phyloP scores from a whole-genome alignment of 2,888 invertebrate species.

The Athalia rosae region DNA sequence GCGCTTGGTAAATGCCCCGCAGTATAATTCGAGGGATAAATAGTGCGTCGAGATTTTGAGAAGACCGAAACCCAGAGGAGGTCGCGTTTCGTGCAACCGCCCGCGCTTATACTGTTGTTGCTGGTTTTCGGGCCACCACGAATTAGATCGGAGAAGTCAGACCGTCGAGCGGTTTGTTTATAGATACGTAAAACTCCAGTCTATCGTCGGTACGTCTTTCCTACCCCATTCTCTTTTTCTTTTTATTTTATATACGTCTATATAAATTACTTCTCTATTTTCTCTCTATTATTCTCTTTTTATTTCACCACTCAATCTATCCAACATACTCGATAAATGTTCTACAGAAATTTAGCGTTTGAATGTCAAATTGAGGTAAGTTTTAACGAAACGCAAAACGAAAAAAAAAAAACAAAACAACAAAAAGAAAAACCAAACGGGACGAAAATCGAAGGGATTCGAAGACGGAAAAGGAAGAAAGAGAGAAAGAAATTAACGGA shows the following conservation, averaged over 20 bases:
- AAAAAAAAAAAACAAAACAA: background rate
- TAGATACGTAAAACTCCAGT: slow-evolving; percentile 40
- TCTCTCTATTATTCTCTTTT: background rate
- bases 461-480: background rate
- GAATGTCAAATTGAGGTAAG: too few species aligned
- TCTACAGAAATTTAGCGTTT: background rate
- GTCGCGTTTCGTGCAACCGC: background rate
- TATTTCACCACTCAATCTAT: background rate
- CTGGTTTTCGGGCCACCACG: background rate
- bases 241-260: background rate
- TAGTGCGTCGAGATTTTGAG: too few species aligned
- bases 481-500: background rate
- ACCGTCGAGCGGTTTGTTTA: slow-evolving; percentile 34
- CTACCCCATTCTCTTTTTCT: background rate
- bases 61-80: too few species aligned
- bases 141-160: background rate
- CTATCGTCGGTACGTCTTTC: slow-evolving; percentile 38
- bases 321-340: background rate
- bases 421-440: slow-evolving; percentile 46
- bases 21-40: too few species aligned
- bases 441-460: slow-evolving; percentile 66
- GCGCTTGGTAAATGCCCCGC: too few species aligned
- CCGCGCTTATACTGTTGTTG: too few species aligned
- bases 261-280: background rate
- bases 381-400: slow-evolving; percentile 17